These are phyloP conservation scores for Fulica atra DNA, from an alignment of 2,113 vertebrate species.

Conservation along the genomic window DNA sequence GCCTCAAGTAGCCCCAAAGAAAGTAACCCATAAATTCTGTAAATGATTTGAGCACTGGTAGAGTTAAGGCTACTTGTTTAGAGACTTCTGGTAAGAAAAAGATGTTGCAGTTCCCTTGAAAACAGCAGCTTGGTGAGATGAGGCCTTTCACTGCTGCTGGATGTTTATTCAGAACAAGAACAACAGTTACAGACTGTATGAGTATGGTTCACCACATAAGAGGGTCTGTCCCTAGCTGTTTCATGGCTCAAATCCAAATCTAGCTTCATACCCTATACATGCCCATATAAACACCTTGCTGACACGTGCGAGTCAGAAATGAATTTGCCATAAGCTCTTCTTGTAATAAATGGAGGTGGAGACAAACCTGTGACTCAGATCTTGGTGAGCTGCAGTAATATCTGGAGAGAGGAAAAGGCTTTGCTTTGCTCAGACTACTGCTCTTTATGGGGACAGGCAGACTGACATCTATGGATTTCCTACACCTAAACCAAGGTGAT, in stretches of 20 bases:
- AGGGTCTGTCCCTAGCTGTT: neutral
- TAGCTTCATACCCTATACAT: neutral
- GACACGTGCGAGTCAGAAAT: neutral
- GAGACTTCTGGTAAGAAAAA: neutral
- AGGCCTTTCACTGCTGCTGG: neutral
- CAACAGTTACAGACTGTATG: neutral
- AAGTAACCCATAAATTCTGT: neutral
- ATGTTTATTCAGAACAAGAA: constrained; percentile 26
- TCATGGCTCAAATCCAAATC: constrained; percentile 44
- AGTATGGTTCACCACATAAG: constrained; percentile 2
- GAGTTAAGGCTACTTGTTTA: neutral
- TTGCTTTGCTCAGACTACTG: neutral
- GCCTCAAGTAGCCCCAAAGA: neutral
- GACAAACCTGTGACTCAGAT: neutral
- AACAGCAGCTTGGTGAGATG: neutral
- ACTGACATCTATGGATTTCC: neutral
- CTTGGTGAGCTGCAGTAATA: neutral
- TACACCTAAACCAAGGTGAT: neutral
- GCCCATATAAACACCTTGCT: constrained; percentile 45
- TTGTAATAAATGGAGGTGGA: neutral
- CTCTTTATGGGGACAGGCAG: neutral
- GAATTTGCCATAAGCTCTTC: constrained; percentile 1
- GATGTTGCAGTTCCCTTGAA: constrained; percentile 10
- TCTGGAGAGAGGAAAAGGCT: neutral
- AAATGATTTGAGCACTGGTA: neutral